Evolutionary conservation across 2,113 vertebrate genomes (phyloP).

Genomic region (Prolemur simus): DNA sequence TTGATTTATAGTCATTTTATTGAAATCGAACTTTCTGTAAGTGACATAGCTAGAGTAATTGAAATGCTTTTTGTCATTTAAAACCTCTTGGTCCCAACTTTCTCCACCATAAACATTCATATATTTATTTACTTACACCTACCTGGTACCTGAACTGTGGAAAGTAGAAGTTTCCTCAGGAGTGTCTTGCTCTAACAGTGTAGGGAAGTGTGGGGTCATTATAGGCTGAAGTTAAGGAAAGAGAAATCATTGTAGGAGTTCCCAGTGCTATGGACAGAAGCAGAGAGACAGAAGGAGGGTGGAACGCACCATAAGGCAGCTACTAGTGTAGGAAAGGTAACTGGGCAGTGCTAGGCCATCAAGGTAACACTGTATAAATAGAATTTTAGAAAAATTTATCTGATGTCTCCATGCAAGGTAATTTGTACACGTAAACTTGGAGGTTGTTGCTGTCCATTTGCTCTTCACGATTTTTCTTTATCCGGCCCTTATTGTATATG

Average conservation of each 20-base stretch:
- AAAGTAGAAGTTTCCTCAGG: not conserved
- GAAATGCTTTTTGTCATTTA: not conserved
- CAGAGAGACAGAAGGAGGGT: rapidly evolving
- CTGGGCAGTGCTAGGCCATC: not conserved
- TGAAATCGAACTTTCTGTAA: not conserved
- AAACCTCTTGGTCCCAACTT: not conserved
- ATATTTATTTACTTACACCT: not conserved
- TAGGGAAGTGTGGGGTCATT: not conserved
- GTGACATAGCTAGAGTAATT: not conserved
- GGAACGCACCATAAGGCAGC: too few species aligned
- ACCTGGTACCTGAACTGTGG: not conserved
- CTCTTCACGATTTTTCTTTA: not conserved
- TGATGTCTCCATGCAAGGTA: not conserved
- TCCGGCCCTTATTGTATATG: not conserved
- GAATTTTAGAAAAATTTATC: not conserved
- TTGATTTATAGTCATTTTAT: not conserved
- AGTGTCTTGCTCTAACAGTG: not conserved
- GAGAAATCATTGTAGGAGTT: not conserved
- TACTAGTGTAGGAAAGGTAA: rapidly evolving
- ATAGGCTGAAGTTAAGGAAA: not conserved
- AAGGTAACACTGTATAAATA: too few species aligned
- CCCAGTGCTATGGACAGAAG: not conserved
- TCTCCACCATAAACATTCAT: not conserved
- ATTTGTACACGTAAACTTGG: not conserved
- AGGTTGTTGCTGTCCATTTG: not conserved